Evolutionary conservation across 1,140 invertebrate species (phyloP).

Genomic region (Drosophila leontia): DNA sequence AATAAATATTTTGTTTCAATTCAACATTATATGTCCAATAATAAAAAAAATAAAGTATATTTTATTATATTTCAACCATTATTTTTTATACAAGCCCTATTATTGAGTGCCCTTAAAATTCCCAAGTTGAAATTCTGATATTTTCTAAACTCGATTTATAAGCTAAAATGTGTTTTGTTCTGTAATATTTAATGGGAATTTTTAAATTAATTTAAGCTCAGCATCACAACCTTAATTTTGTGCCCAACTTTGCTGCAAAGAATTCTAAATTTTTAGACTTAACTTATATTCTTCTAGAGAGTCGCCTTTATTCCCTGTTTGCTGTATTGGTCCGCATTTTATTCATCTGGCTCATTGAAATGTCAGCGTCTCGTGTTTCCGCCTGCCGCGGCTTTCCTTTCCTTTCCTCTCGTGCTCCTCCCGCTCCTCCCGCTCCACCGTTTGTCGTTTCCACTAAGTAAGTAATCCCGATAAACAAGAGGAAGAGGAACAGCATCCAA

Average conservation of each 20-base stretch:
- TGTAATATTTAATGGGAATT: not conserved
- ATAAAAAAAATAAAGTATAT: no score
- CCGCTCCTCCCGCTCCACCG: conserved; percentile 12
- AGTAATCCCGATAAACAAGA: conserved; percentile 67
- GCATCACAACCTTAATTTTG: not conserved
- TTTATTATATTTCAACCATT: no score
- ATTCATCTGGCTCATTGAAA: conserved; percentile 73
- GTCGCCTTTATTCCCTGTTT: no score
- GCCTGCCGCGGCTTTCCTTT: conserved; percentile 4
- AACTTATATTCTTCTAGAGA: not conserved
- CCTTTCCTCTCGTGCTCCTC: not conserved
- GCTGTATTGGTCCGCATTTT: conserved; percentile 19
- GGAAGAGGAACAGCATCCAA: conserved; percentile 27
- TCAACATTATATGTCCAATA: not conserved
- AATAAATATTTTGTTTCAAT: not conserved
- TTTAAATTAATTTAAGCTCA: not conserved
- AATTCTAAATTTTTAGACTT: not conserved
- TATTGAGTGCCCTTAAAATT: not conserved
- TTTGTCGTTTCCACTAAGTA: conserved; percentile 64
- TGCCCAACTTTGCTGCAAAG: not conserved
- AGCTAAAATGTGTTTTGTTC: no score
- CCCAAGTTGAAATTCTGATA: not conserved
- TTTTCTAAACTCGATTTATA: not conserved
- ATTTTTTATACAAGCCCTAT: no score
- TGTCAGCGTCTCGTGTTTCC: conserved; percentile 77